These are phyloP conservation scores for Cephus spinipes DNA, from an alignment of 2,888 invertebrate genomes.

Conservation along the genomic window DNA sequence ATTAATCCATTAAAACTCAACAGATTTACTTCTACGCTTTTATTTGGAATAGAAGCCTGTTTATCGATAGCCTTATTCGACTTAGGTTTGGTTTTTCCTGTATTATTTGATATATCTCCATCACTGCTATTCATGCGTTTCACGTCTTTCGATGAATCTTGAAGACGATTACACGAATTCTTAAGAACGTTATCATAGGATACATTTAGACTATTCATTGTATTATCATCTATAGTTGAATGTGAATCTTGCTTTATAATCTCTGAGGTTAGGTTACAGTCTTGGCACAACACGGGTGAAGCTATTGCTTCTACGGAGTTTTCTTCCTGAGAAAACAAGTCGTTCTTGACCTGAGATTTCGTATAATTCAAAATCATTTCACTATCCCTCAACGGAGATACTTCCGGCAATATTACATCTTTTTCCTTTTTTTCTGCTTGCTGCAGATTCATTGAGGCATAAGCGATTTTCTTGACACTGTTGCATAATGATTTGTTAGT, in stretches of 20 bases:
- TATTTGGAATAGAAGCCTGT: neutral
- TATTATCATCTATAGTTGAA: conserved; percentile 25
- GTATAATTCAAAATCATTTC: conserved; percentile 20
- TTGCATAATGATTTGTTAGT: neutral
- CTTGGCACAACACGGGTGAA: conserved; percentile 32
- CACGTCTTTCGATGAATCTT: neutral
- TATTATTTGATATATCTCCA: neutral
- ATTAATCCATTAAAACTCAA: conserved; percentile 12
- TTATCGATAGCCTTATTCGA: neutral
- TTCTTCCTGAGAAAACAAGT: conserved; percentile 12
- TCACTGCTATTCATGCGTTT: neutral
- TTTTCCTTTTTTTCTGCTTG: conserved; percentile 15
- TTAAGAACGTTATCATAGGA: neutral
- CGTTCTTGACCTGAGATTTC: conserved; percentile 23
- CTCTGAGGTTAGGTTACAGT: conserved; percentile 21
- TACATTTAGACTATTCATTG: conserved; percentile 12
- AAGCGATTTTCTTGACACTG: neutral
- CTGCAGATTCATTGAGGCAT: neutral
- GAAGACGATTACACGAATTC: neutral
- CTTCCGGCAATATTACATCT: conserved; percentile 19
- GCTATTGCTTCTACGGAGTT: conserved; percentile 11
- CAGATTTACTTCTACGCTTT: neutral
- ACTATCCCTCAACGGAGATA: conserved; percentile 17
- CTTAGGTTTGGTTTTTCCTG: neutral
- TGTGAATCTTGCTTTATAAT: conserved; percentile 33